Evolutionary conservation across 1,140 invertebrate species (phyloP), one percentile per base, ranked within the genome.

Genomic region (Procambarus clarkii): DNA sequence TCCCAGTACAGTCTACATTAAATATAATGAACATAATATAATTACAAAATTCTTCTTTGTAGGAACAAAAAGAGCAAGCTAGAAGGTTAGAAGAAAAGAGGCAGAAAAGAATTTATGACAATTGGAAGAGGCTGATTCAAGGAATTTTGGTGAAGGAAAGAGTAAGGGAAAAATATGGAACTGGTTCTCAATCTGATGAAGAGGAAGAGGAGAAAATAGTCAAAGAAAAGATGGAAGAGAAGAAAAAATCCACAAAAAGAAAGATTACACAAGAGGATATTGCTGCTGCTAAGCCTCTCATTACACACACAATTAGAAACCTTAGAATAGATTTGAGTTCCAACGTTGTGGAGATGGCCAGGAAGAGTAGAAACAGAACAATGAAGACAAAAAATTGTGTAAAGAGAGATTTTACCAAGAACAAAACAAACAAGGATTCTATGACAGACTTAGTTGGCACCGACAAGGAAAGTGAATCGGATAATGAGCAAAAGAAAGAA

Each of bases 51-150:
- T 64, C 60, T 46, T 93, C 93, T 91, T 94, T 95, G 84, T 94
- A 98, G 96, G 97, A 98, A 92, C 97, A 97, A 95, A n/a, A 96
- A 92, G 96, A 97, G 93, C 95, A 96, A 86, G 95, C 95, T 84
- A 96, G 96, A 87, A 96, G 96, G 92, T 96, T 96, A 83, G 94
- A 95, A 90, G 97, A 97, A 94, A 99, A 98, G 95, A 95, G 96
- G n/a, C n/a, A 98, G 91, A 96, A 98, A 91, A 95, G 97, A 92
- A 96, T 98, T 64, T 97, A 97, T 93, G 97, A 96, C 2, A 99
- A 99, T 94, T 99, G 98, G 98, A 97, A 96, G 93, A 96, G 96
- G 82, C 94, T 99, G 1, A 97, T 98, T 80, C 97, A 96, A 93
- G 98, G 97, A 9, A 94, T 99, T n/a, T 93, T 98, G 0, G 98